Conservation (phyloP, 2,797 vertebrate species). For the Columba guinea region DNA sequence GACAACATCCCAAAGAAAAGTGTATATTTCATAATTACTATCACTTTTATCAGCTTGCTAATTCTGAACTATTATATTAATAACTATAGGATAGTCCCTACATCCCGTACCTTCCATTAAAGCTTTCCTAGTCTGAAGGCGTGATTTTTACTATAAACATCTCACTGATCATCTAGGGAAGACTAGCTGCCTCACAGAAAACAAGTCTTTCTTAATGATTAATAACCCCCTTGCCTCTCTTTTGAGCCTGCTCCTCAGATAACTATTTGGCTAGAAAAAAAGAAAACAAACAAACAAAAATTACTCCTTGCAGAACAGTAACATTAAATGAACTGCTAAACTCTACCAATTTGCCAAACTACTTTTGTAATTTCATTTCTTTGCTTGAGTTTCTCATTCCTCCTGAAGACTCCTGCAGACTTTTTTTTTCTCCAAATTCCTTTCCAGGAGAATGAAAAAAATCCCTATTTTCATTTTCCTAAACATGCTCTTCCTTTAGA, state of each 20-base stretch:
- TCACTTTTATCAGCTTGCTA: not conserved
- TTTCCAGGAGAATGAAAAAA: not conserved
- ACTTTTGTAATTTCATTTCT: not conserved
- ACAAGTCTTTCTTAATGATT: not conserved
- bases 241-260: not conserved
- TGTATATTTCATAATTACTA: not conserved
- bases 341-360: not conserved
- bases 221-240: not conserved
- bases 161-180: not conserved
- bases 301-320: not conserved
- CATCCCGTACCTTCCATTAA: not conserved
- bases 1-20: not conserved
- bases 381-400: not conserved
- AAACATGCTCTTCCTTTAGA: not conserved
- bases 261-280: not conserved
- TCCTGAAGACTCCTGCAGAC: not conserved
- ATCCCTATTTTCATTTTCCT: not conserved
- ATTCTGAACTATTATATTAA: not conserved
- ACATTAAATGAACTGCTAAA: not conserved
- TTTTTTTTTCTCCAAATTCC: not conserved
- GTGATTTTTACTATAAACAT: not conserved
- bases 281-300: not conserved
- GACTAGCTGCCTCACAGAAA: not conserved
- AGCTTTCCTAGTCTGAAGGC: not conserved
- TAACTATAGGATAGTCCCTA: not conserved